These are phyloP conservation scores for Pegoplata infirma DNA, from an alignment of 2,888 invertebrate species.

Conservation along the genomic window DNA sequence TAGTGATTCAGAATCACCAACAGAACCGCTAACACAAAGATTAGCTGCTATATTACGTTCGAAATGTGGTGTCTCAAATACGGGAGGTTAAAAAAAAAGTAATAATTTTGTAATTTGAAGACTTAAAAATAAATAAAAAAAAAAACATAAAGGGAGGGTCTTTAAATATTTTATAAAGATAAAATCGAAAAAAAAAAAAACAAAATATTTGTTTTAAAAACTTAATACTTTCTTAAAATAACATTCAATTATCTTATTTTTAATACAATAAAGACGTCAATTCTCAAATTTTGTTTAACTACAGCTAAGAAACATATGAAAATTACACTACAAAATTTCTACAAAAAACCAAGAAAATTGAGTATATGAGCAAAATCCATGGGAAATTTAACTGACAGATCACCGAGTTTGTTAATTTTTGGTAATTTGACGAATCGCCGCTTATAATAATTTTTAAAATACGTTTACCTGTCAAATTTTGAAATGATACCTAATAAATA, in stretches of 20 bases:
- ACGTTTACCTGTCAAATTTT: too few relatives aligned
- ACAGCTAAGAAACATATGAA: too few relatives aligned
- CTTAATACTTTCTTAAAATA: background rate
- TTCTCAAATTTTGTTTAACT: too few relatives aligned
- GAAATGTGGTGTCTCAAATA: conserved; percentile 75
- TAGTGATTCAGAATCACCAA: conserved; percentile 78
- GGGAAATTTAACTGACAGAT: too few relatives aligned
- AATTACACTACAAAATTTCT: too few relatives aligned
- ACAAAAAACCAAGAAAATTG: too few relatives aligned
- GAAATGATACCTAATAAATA: too few relatives aligned
- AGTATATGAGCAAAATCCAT: too few relatives aligned
- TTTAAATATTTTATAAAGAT: background rate
- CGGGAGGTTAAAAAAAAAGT: conserved; percentile 53
- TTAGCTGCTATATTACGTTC: conserved; percentile 77
- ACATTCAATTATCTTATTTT: background rate
- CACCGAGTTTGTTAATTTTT: too few relatives aligned
- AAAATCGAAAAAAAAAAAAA: background rate
- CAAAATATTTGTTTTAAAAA: background rate
- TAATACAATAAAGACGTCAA: background rate
- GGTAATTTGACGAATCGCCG: too few relatives aligned
- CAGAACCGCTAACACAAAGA: conserved; percentile 77
- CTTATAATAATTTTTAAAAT: too few relatives aligned
- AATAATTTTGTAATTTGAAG: background rate
- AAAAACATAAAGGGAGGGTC: too few relatives aligned
- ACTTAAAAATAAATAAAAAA: background rate